These are phyloP conservation scores for Siderastrea radians DNA, from an alignment of 92 coral and sea anemone genomes.

Conservation along the genomic window DNA sequence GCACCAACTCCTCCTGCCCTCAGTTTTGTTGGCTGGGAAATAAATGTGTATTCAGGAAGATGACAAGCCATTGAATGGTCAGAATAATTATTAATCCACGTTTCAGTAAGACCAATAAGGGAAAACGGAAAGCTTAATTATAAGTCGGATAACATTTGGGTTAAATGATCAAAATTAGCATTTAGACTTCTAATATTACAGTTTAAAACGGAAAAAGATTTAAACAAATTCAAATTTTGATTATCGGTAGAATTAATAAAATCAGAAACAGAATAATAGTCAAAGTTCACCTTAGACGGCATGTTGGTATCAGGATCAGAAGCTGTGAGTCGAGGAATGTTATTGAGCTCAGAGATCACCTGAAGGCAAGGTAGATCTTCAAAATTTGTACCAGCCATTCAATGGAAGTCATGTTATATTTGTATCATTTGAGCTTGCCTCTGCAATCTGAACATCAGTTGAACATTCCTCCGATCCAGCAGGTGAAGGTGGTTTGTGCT, in stretches of 20 bases:
- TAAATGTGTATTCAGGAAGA: too few relatives aligned
- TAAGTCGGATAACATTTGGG: constrained; percentile 5
- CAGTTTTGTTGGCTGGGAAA: constrained; percentile 30
- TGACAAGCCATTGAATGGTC: too few relatives aligned
- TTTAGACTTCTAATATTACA: not conserved
- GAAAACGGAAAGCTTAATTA: constrained; percentile 52
- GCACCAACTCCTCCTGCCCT: constrained; percentile 67
- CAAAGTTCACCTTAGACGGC: constrained; percentile 40
- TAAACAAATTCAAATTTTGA: constrained; percentile 33
- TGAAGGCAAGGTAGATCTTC: not conserved
- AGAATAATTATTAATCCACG: too few relatives aligned
- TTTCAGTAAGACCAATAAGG: not conserved
- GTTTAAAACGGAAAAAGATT: constrained; percentile 38
- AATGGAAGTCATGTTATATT: not conserved
- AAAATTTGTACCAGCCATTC: not conserved
- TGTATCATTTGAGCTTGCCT: not conserved
- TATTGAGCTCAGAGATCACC: too few relatives aligned
- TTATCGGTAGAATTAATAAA: constrained; percentile 10
- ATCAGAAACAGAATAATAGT: not conserved
- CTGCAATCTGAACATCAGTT: not conserved
- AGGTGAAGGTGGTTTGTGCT: not conserved
- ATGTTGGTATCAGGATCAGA: not conserved
- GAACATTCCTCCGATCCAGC: not conserved
- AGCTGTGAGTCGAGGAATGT: too few relatives aligned
- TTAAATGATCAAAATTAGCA: too few relatives aligned